Percentiles rank a stretch among this genome's conserved stretches.
Evolutionary conservation across 2,797 vertebrate genomes (phyloP).

Genomic region (Poeciliopsis presidionis): DNA sequence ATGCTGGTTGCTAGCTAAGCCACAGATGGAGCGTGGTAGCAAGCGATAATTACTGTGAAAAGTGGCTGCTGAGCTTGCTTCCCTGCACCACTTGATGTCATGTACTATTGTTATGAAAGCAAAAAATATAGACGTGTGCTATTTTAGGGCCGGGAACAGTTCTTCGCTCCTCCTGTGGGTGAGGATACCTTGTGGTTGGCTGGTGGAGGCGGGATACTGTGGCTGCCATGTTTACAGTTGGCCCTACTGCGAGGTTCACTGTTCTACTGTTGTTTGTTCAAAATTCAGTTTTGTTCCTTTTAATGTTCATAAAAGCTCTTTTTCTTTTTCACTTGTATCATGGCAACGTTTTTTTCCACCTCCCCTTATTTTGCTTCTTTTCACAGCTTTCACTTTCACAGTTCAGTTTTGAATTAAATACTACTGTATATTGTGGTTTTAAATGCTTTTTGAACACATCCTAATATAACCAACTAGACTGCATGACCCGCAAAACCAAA

Average conservation of each 20-base stretch:
- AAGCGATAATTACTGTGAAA: slow-evolving; percentile 82
- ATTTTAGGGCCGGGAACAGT: slow-evolving; percentile 47
- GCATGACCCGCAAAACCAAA: neutral
- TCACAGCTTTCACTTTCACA: neutral
- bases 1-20: slow-evolving; percentile 53
- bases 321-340: neutral
- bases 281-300: neutral
- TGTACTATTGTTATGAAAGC: slow-evolving; percentile 55
- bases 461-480: neutral
- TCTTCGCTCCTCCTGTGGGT: slow-evolving; percentile 26
- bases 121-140: slow-evolving; percentile 53
- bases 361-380: neutral
- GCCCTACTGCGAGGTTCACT: slow-evolving; percentile 7
- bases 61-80: slow-evolving; percentile 76
- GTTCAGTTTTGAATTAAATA: neutral
- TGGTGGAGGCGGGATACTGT: slow-evolving; percentile 28
- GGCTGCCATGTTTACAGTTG: neutral
- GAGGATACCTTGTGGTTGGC: slow-evolving; percentile 47
- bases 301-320: neutral
- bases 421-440: neutral
- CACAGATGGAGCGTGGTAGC: slow-evolving; percentile 50
- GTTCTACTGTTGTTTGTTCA: neutral
- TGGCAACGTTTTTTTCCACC: neutral
- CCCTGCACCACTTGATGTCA: slow-evolving; percentile 71
- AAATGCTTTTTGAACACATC: neutral